phyloP scores from a whole-genome alignment of 2,797 vertebrate species.

The Hapalemur alaotrensis region DNA sequence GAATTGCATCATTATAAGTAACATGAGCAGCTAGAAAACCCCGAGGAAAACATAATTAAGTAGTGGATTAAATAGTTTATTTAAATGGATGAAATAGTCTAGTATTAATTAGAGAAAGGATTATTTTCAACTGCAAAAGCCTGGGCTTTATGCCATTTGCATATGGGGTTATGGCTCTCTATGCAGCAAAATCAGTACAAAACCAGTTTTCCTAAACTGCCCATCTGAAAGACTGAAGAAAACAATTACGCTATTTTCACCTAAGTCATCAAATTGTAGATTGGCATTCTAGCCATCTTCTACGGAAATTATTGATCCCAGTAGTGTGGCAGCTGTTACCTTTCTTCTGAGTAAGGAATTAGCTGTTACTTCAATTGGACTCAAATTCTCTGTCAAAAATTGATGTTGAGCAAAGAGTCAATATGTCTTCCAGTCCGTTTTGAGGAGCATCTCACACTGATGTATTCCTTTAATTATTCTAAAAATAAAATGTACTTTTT shows the following conservation, averaged over 20 bases:
- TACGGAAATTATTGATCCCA: neutral
- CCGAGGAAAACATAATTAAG: constrained; percentile 58
- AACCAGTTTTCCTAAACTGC: neutral
- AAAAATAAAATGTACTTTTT: neutral
- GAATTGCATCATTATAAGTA: constrained; percentile 60
- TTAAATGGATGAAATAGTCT: constrained; percentile 62
- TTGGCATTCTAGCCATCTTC: neutral
- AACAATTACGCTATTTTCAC: constrained; percentile 3
- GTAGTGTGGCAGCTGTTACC: constrained; percentile 13
- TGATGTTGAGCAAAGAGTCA: neutral
- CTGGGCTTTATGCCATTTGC: neutral
- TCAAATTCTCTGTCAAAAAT: constrained; percentile 40
- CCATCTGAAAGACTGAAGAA: neutral
- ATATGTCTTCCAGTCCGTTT: neutral
- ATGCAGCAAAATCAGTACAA: neutral
- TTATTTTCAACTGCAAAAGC: constrained; percentile 44
- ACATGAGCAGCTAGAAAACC: constrained; percentile 51
- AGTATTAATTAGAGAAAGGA: constrained; percentile 62
- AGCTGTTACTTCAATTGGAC: constrained; percentile 19
- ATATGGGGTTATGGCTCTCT: neutral
- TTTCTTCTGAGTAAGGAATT: constrained; percentile 32
- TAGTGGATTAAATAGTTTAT: constrained; percentile 48
- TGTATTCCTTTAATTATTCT: neutral
- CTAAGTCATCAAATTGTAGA: constrained; percentile 17
- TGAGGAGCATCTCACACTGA: neutral